Evolutionary conservation across 2,888 invertebrate genomes (phyloP).

Genomic region (Hermaeophaga mercurialis): DNA sequence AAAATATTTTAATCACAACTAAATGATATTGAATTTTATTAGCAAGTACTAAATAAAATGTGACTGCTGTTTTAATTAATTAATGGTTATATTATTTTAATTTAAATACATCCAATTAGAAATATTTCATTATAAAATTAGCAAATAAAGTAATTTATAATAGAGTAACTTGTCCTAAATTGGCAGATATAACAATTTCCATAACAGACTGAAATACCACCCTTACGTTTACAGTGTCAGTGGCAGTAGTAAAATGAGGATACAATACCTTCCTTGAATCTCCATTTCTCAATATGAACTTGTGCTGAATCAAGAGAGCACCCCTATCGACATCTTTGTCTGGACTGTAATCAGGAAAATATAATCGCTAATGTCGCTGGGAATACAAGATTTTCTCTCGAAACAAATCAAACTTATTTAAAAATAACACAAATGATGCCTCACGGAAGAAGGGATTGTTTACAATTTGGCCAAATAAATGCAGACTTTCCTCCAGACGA

Average conservation of each 20-base stretch:
- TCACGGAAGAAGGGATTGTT: slow-evolving; percentile 68
- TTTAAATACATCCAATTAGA: not conserved
- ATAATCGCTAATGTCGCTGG: slow-evolving; percentile 64
- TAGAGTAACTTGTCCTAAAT: slow-evolving; percentile 63
- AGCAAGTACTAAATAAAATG: not conserved
- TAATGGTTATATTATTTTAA: not conserved
- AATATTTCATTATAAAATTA: not conserved
- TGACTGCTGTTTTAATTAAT: not conserved
- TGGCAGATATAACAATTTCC: slow-evolving; percentile 69
- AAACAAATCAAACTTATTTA: slow-evolving; percentile 70
- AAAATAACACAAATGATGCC: slow-evolving; percentile 66
- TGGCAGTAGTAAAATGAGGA: slow-evolving; percentile 71
- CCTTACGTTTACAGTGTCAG: slow-evolving; percentile 69
- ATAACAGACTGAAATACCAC: slow-evolving; percentile 70
- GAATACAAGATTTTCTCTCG: slow-evolving; percentile 68
- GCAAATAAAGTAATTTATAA: slow-evolving; percentile 49
- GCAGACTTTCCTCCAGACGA: slow-evolving; percentile 67
- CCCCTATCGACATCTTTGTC: slow-evolving; percentile 68
- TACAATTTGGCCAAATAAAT: slow-evolving; percentile 67
- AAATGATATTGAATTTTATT: too few relatives aligned
- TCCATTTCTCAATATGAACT: slow-evolving; percentile 63
- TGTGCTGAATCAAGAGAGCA: slow-evolving; percentile 67
- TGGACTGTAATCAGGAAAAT: slow-evolving; percentile 66
- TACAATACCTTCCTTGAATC: slow-evolving; percentile 65
- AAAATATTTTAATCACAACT: too few relatives aligned